These are phyloP conservation scores for Artibeus jamaicensis DNA, from an alignment of 2,797 vertebrate species.

Conservation along the genomic window DNA sequence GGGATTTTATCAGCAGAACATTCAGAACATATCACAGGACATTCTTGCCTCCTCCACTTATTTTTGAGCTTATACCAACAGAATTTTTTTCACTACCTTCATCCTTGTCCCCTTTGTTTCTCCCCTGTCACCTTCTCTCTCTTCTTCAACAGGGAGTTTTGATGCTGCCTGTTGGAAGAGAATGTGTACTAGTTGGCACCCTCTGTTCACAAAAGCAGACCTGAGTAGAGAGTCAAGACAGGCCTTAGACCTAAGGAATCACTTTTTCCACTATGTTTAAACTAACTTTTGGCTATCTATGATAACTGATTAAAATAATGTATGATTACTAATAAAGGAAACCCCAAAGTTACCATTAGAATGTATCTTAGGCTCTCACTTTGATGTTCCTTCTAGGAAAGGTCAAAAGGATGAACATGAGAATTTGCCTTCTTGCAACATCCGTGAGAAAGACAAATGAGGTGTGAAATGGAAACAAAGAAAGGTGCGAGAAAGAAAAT, in stretches of 20 bases:
- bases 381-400: neutral
- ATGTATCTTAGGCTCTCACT: neutral
- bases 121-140: neutral
- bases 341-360: neutral
- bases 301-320: neutral
- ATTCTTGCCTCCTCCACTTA: neutral
- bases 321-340: neutral
- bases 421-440: neutral
- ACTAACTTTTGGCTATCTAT: neutral
- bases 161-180: neutral
- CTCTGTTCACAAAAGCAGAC: neutral
- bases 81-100: neutral
- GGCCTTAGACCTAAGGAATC: neutral
- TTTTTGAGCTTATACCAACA: neutral
- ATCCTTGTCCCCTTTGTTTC: neutral
- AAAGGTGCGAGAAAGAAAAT: neutral
- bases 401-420: neutral
- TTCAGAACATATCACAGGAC: constrained; percentile 33
- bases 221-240: neutral
- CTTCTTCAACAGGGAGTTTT: neutral
- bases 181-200: neutral
- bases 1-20: neutral
- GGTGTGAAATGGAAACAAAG: neutral
- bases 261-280: neutral
- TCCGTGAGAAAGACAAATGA: constrained; percentile 42